phyloP scores from a whole-genome alignment of 1,140 invertebrate species.

The Drosophila subobscura region DNA sequence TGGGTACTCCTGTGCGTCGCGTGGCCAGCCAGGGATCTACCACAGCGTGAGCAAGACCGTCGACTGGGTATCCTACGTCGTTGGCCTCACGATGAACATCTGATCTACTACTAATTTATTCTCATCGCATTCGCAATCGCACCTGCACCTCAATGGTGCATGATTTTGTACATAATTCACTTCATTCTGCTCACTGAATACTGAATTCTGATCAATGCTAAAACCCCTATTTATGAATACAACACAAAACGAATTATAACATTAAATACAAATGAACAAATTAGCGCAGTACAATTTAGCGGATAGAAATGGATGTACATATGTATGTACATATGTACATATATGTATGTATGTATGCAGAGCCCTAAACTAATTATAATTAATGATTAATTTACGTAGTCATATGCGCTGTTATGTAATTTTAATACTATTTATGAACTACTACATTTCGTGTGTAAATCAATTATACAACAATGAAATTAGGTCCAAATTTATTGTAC shows the following conservation, averaged over 20 bases:
- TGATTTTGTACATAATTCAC: conserved; percentile 52
- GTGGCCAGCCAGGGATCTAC: conserved; percentile 96
- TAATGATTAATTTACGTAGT: conserved; percentile 73
- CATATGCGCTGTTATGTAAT: conserved; percentile 82
- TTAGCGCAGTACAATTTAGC: conserved; percentile 64
- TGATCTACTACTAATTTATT: conserved; percentile 48
- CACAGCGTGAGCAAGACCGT: conserved; percentile 96
- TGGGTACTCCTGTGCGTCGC: conserved; percentile 95
- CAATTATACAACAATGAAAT: conserved; percentile 73
- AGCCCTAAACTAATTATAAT: conserved; percentile 52
- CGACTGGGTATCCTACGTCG: conserved; percentile 92
- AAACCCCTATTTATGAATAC: conserved; percentile 33
- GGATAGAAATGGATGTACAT: conserved; percentile 27
- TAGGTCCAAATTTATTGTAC: conserved; percentile 25
- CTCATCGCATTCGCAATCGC: conserved; percentile 34
- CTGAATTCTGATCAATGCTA: conserved; percentile 12
- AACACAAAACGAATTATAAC: conserved; percentile 14
- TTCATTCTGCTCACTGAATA: conserved; percentile 42
- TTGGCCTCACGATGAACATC: conserved; percentile 83
- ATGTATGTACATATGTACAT: conserved; percentile 29
- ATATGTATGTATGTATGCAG: conserved; percentile 47
- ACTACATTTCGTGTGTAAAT: conserved; percentile 72
- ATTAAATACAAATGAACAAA: conserved; percentile 42
- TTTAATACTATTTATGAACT: conserved; percentile 82
- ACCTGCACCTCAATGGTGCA: conserved; percentile 45